Base-by-base conservation (phyloP, 2,888 invertebrate species). In the Acanthopleura granulata region DNA sequence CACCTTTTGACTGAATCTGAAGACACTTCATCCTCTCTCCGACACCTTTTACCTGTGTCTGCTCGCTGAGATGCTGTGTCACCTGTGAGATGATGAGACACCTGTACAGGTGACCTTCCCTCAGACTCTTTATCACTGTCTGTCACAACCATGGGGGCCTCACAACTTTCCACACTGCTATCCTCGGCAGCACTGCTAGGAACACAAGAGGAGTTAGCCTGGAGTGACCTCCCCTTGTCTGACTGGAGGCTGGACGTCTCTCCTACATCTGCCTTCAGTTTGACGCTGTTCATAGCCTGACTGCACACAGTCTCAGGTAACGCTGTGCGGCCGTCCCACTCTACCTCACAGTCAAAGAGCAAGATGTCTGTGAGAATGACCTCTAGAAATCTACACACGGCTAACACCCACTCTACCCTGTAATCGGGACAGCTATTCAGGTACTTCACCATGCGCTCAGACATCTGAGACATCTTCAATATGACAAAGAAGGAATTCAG, bases 381-480 rank as follows among this genome's bases (percentile, higher is more conserved):
- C 40, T 78, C 71, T 14, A 83, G 71, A 69, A 85, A 84, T 16
- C 62, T 29, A 61, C 80, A 77, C 18, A 76, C 49, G 9, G 49
- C 49, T 66, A 40, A 18, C 16, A 22, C 57, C 76, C 76, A 76
- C 29, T 66, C 66, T 27, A 27, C 29, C 29, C 66, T 22, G 29
- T 66, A 66, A 27, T 66, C 66, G 14, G 71, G 40, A 6, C 18
- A 71, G 16, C n/a, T 71, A 18, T 71, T 27, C 16, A 71, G 71
- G 49, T 22, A 40, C 11, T 16, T n/a, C 30, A 71, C 18, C 18
- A 49, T 15, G n/a, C 49, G 49, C 18, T 40, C 40, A 71, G 71
- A 16, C n/a, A 71, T 16, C 49, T 40, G 29, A 25, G 66, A 66
- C 66, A 66, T 66, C 29, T 66, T 66, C 29, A 66, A 14, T 1